Evolutionary conservation across 2,797 vertebrate genomes (phyloP).

Genomic region (Miichthys miiuy): DNA sequence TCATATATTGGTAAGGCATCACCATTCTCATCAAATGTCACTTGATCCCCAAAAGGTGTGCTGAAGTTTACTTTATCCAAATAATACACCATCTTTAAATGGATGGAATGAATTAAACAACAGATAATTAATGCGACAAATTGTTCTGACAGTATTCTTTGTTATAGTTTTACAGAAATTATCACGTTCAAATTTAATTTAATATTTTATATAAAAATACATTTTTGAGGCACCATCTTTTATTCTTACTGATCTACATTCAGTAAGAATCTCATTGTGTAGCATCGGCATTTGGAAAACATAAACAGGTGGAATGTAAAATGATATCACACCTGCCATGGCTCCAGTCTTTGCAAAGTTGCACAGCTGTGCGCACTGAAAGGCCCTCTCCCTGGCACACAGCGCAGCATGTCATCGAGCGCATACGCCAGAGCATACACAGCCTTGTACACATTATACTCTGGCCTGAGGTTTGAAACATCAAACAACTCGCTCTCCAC

Average conservation of each 20-base stretch:
- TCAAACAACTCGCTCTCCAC: constrained; percentile 69
- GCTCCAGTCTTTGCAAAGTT: constrained; percentile 58
- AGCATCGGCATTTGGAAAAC: constrained; percentile 5
- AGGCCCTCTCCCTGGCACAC: constrained; percentile 72
- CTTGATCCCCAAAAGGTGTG: constrained; percentile 68
- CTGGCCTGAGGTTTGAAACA: constrained; percentile 63
- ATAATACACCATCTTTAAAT: constrained; percentile 20
- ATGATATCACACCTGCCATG: constrained; percentile 74
- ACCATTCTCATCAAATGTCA: constrained; percentile 82
- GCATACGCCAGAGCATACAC: constrained; percentile 82
- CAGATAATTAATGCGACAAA: background rate
- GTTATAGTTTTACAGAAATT: background rate
- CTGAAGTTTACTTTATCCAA: constrained; percentile 16
- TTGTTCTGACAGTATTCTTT: background rate
- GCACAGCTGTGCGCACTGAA: constrained; percentile 73
- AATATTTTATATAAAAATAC: too few species aligned
- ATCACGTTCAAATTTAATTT: too few species aligned
- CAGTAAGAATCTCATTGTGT: background rate
- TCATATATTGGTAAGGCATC: constrained; percentile 81
- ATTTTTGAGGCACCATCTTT: background rate
- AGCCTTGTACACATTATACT: constrained; percentile 78
- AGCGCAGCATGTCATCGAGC: constrained; percentile 71
- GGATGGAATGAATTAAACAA: background rate
- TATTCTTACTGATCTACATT: background rate
- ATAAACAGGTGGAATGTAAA: background rate